Evolutionary conservation across 2,113 vertebrate species (phyloP).

Genomic region (Ahaetulla prasina): DNA sequence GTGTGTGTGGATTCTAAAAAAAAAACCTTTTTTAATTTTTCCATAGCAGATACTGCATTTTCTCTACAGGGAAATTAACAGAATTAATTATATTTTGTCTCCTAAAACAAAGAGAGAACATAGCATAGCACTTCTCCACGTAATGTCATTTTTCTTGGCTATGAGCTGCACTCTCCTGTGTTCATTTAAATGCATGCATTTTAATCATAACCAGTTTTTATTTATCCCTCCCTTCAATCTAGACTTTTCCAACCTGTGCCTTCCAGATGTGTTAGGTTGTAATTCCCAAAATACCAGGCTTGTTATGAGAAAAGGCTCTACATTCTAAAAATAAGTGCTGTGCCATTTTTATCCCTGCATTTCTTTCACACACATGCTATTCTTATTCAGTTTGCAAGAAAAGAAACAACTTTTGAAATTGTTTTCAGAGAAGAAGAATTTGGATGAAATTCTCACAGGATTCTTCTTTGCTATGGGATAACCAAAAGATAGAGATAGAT

Average conservation of each 20-base stretch:
- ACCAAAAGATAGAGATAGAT: background rate
- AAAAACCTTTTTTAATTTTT: slow-evolving; percentile 7
- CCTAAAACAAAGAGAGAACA: background rate
- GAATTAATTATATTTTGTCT: slow-evolving; percentile 25
- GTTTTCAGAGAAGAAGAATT: background rate
- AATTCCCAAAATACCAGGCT: background rate
- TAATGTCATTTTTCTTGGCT: slow-evolving; percentile 31
- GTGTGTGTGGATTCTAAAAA: background rate
- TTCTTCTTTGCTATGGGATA: background rate
- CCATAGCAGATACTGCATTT: slow-evolving; percentile 8
- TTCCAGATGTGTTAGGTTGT: background rate
- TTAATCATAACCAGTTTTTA: background rate
- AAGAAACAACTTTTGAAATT: background rate
- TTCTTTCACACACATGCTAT: background rate
- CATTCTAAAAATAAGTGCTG: background rate
- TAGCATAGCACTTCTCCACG: background rate
- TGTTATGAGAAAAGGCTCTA: background rate
- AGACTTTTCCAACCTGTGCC: background rate
- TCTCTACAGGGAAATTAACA: slow-evolving; percentile 25
- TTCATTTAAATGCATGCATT: background rate
- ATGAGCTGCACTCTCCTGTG: background rate
- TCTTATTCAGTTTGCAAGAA: background rate
- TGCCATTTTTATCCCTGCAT: background rate
- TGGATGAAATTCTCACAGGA: background rate
- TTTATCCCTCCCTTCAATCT: background rate